Conservation (phyloP, 2,888 invertebrate species). For the Drosophila yooni region DNA sequence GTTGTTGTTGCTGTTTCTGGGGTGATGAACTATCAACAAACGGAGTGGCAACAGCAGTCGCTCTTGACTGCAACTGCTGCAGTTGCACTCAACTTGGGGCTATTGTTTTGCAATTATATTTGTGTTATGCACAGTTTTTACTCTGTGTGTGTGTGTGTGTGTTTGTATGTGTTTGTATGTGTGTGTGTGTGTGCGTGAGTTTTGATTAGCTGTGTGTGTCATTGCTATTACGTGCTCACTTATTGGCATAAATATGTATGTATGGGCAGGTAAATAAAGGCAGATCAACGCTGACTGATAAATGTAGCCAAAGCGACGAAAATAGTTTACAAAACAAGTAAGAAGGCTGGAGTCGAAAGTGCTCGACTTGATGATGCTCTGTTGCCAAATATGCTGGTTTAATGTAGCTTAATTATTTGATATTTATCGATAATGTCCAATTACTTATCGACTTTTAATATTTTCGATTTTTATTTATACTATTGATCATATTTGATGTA, state of each 20-base stretch:
- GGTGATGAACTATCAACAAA: constrained; percentile 67
- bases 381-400: neutral
- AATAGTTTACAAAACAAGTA: constrained; percentile 48
- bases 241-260: constrained; percentile 69
- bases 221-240: constrained; percentile 74
- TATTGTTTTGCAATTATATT: constrained; percentile 74
- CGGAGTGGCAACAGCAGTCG: constrained; percentile 18
- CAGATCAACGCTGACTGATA: constrained; percentile 72
- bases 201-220: constrained; percentile 50
- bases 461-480: too few species aligned
- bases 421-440: neutral
- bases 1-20: constrained; percentile 39
- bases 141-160: neutral
- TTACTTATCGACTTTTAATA: neutral
- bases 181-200: constrained; percentile 8
- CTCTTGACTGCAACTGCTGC: constrained; percentile 20
- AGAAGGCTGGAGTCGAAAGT: neutral
- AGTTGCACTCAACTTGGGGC: constrained; percentile 34
- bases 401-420: neutral
- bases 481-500: neutral
- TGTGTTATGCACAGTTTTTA: constrained; percentile 47
- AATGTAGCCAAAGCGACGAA: constrained; percentile 57
- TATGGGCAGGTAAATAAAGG: constrained; percentile 53
- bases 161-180: neutral
- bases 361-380: constrained; percentile 22